Evolutionary conservation across 2,888 invertebrate genomes (phyloP).

Genomic region (Stenodera caucasica): DNA sequence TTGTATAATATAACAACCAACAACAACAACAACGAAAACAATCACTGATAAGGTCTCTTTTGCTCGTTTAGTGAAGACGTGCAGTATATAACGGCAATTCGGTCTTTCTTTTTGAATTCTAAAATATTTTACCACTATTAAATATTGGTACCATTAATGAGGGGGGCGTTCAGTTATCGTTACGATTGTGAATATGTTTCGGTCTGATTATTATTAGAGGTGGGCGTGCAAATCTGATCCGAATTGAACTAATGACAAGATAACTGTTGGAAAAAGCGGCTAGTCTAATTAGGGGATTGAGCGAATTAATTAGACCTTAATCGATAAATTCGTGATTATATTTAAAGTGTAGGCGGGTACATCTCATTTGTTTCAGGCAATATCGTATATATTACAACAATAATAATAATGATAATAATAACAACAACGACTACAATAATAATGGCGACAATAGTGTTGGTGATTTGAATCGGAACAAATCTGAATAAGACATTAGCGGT

Average conservation of each 20-base stretch:
- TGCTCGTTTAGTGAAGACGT: constrained; percentile 1
- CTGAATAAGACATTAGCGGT: constrained; percentile 5
- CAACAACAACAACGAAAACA: not conserved
- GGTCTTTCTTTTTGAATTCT: not conserved
- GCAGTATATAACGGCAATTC: constrained; percentile 7
- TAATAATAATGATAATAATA: constrained; percentile 15
- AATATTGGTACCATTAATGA: constrained; percentile 14
- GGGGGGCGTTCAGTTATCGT: constrained; percentile 26
- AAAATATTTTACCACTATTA: constrained; percentile 1
- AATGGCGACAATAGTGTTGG: constrained; percentile 18
- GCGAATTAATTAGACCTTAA: constrained; percentile 40
- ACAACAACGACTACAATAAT: constrained; percentile 3
- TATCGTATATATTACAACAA: constrained; percentile 12
- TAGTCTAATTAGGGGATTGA: constrained; percentile 38
- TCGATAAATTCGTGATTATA: constrained; percentile 42
- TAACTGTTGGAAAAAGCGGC: constrained; percentile 37
- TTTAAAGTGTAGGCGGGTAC: constrained; percentile 36
- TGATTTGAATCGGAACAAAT: constrained; percentile 2
- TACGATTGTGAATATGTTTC: constrained; percentile 36
- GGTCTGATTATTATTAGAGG: constrained; percentile 38
- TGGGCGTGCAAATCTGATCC: constrained; percentile 35
- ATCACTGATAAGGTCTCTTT: constrained; percentile 5
- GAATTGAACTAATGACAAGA: constrained; percentile 40
- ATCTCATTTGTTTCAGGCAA: constrained; percentile 31
- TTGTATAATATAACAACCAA: not conserved